Evolutionary conservation across 2,888 invertebrate species (phyloP), one percentile per base, ranked within the genome.

Genomic region (Pyrrhosoma nymphula): DNA sequence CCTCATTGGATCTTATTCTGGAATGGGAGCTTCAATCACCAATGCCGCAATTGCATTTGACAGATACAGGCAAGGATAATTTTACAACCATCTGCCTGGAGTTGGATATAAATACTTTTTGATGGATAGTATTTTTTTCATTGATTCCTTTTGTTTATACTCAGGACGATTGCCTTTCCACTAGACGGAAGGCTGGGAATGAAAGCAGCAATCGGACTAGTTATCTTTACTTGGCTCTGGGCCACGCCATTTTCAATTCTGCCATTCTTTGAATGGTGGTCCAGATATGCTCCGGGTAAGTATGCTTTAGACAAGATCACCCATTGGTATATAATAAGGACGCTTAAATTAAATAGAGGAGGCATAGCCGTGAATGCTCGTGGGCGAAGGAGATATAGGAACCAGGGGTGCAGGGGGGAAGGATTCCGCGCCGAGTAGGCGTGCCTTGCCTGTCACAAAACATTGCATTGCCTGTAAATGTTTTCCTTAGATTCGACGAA

Each of bases 41-140:
- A 98, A 98, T 96, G 98, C 98, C 89, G 98, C 98, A 35, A 98
- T 98, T 95, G 98, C 98, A 10, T 98, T 97, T 96, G 98, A 98
- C 96, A 97, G 98, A 97, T 98, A 98, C 96, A 98, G 97, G 98
- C 97, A 96, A 96, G 97, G 16, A 90, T 12, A 14, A 26, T 55
- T 90, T 39, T 23, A 18, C 2, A 47, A 47, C 8, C 47, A 23
- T 26, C 2, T 35, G 18, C 14, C 20, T 60, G 60, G 20, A 60
- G 16, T 20, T 4, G 60, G 60, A 60, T 60, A 4, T 8, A 60
- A 56, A 56, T 56, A 16, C 16, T 56, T 56, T 16, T 56, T 56
- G 10, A 56, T 56, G 56, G 56, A 16, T 20, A 60, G 16, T 60
- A 1, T 14, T 20, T 20, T 30, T 20, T 18, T 35, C 30, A 56